These are phyloP conservation scores for Clarias macrocephalus DNA, from an alignment of 2,113 vertebrate species.

Conservation along the genomic window DNA sequence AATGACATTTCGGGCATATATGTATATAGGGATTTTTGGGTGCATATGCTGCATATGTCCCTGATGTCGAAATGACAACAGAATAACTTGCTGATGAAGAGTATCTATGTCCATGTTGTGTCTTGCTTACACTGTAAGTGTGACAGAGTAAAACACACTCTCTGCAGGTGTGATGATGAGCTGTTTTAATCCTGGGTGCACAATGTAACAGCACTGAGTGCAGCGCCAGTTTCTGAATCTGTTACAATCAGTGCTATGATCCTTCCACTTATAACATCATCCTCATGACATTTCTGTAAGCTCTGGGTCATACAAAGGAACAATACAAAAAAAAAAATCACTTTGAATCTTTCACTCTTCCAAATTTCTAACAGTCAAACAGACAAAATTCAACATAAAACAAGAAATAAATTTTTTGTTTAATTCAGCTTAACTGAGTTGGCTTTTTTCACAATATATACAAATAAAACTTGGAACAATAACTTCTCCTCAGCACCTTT, in stretches of 20 bases:
- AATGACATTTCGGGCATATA: constrained; percentile 50
- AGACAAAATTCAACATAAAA: constrained; percentile 38
- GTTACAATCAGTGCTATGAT: constrained; percentile 28
- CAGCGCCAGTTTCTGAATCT: constrained; percentile 10
- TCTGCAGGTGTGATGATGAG: constrained; percentile 7
- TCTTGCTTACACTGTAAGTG: constrained; percentile 6
- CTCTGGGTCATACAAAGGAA: constrained; percentile 38
- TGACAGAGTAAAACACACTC: constrained; percentile 14
- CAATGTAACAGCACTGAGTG: constrained; percentile 18
- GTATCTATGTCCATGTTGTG: neutral
- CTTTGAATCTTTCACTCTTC: constrained; percentile 16
- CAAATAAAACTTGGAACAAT: constrained; percentile 62
- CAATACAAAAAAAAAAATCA: constrained; percentile 48
- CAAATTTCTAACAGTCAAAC: constrained; percentile 45
- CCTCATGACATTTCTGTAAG: constrained; percentile 20
- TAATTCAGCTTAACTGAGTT: constrained; percentile 61
- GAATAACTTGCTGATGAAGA: neutral
- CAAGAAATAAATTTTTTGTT: constrained; percentile 41
- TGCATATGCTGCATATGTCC: constrained; percentile 74
- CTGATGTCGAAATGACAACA: constrained; percentile 60
- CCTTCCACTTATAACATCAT: neutral
- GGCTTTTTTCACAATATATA: constrained; percentile 71
- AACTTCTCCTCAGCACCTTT: constrained; percentile 16
- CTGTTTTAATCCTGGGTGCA: neutral
- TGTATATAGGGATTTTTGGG: constrained; percentile 75